Evolutionary conservation across 2,113 vertebrate species (phyloP), one percentile per base, ranked within the genome.

Genomic region (Cynopterus brachyotis): DNA sequence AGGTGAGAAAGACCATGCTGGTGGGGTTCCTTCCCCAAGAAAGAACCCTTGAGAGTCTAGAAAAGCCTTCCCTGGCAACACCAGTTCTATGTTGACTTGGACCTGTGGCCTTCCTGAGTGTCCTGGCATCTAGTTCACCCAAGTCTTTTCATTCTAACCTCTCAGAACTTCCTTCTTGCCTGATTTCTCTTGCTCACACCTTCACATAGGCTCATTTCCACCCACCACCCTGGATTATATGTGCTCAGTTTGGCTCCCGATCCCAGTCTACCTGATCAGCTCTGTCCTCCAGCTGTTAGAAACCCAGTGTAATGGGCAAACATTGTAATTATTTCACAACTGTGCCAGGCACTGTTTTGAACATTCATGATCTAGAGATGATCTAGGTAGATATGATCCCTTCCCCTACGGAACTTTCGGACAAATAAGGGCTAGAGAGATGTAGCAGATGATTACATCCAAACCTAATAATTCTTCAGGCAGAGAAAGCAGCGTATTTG

Each of bases 401-500:
- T 62, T 81, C 28, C 42, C 19, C 78, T 28, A 7, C 9, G 35
- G 35, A 69, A 90, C 17, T 59, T 64, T 42, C 57, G 22, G 45
- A 62, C 26, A n/a, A 16, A 42, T 6, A 5, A 12, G 20, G 3
- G 1, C 55, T 76, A 24, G 50, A 95, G 67, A 55, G 24, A 62
- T n/a, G 19, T 5, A 59, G 2, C 37, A 82, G 62, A 60, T 17
- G 15, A 32, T 89, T 70, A 55, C 3, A 69, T 59, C 24, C 16
- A 67, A 59, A 9, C 83, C 22, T n/a, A 15, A 53, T 57, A 32
- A 80, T 32, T 50, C 53, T 83, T 82, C 62, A 72, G 35, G 80
- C 53, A 95, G 45, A 26, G 60, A 91, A 88, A 91, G 32, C 9
- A 45, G n/a, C 16, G 42, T 26, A 86, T 91, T 85, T 92, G 97